These are phyloP conservation scores for Marasmarcha lunaedactyla DNA, from an alignment of 2,888 invertebrate species.

Conservation along the genomic window DNA sequence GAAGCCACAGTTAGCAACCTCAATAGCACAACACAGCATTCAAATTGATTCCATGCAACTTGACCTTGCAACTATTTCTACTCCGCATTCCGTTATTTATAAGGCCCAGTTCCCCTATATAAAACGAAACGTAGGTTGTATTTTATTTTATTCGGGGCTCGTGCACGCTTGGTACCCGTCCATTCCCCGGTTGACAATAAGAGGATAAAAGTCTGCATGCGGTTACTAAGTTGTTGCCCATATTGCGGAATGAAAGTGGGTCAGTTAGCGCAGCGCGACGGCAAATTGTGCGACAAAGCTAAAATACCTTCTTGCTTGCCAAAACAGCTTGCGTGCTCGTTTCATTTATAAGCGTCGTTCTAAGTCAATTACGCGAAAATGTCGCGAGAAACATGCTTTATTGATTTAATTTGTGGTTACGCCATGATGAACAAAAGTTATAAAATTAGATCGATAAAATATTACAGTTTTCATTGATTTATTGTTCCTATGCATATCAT, in stretches of 20 bases:
- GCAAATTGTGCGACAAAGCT: slow-evolving; percentile 34
- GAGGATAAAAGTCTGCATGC: slow-evolving; percentile 23
- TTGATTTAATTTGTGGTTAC: too few species aligned
- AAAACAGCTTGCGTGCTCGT: slow-evolving; percentile 19
- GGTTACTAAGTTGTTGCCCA: slow-evolving; percentile 24
- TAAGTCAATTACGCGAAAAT: background rate
- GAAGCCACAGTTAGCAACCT: too few species aligned
- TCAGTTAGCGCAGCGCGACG: slow-evolving; percentile 38
- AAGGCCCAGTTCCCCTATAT: background rate
- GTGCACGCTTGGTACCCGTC: background rate
- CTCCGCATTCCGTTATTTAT: background rate
- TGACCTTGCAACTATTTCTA: background rate
- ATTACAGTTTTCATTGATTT: too few species aligned
- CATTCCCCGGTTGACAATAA: slow-evolving; percentile 1
- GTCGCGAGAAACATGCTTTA: background rate
- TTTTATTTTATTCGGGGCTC: background rate
- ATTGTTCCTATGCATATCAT: too few species aligned
- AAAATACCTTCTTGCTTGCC: slow-evolving; percentile 27
- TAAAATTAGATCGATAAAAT: too few species aligned
- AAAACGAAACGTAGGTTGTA: background rate
- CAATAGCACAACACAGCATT: too few species aligned
- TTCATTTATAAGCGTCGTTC: background rate
- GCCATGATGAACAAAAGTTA: too few species aligned
- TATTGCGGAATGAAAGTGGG: slow-evolving; percentile 42
- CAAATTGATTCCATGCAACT: background rate